Evolutionary conservation across 1,140 invertebrate genomes (phyloP).

Genomic region (Drosophila kurseongensis): DNA sequence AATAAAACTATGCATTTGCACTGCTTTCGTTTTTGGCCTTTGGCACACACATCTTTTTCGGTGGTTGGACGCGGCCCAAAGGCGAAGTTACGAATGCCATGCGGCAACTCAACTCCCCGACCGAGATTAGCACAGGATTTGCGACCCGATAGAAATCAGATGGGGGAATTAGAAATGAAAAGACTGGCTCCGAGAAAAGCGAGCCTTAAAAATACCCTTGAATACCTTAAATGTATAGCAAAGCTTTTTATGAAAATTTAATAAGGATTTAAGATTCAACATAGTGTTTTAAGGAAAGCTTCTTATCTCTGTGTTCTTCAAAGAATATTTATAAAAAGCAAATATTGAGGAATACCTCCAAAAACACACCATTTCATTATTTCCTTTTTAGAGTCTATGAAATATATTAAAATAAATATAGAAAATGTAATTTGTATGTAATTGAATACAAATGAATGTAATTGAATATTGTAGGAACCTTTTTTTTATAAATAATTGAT

Average conservation of each 20-base stretch:
- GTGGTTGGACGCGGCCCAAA: constrained; percentile 54
- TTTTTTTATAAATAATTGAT: too few relatives aligned
- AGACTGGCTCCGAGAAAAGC: not conserved
- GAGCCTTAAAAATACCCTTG: constrained; percentile 15
- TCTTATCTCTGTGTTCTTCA: too few relatives aligned
- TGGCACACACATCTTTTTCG: constrained; percentile 43
- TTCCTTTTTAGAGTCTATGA: too few relatives aligned
- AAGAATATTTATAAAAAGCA: too few relatives aligned
- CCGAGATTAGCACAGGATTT: constrained; percentile 74
- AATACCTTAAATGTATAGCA: not conserved
- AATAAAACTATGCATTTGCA: constrained; percentile 57
- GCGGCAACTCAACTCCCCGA: constrained; percentile 49
- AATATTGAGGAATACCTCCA: too few relatives aligned
- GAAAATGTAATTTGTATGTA: too few relatives aligned
- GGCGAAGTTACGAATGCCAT: constrained; percentile 25
- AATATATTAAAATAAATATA: too few relatives aligned
- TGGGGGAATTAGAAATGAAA: constrained; percentile 12
- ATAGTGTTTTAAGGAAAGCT: too few relatives aligned
- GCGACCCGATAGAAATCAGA: constrained; percentile 57
- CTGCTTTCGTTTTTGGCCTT: constrained; percentile 46
- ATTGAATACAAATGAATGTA: too few relatives aligned
- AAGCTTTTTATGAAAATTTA: not conserved
- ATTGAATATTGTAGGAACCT: too few relatives aligned
- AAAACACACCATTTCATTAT: too few relatives aligned
- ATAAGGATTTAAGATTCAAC: too few relatives aligned